phyloP scores from a whole-genome alignment of 2,113 vertebrate species.

The Larimichthys crocea region DNA sequence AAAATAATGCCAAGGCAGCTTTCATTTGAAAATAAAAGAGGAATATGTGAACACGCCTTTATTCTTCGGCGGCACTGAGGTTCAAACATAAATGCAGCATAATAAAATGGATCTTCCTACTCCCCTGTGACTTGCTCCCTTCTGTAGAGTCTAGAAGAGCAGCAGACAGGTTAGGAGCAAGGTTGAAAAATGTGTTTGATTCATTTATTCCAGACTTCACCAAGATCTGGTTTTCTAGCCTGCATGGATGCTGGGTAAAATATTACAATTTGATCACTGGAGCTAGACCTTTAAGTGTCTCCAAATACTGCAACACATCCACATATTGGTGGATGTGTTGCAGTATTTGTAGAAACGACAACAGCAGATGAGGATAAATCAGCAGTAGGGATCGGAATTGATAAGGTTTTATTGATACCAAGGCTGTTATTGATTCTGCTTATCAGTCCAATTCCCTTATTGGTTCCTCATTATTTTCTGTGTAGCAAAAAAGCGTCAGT shows the following conservation, averaged over 20 bases:
- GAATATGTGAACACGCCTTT: not conserved
- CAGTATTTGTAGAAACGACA: not conserved
- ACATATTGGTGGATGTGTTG: not conserved
- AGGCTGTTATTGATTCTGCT: no score
- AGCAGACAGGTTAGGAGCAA: constrained; percentile 3
- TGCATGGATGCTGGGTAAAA: not conserved
- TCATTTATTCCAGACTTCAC: not conserved
- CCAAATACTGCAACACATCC: no score
- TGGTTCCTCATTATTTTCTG: no score
- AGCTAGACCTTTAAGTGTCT: not conserved
- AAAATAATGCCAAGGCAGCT: not conserved
- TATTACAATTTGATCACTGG: not conserved
- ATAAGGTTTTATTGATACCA: no score
- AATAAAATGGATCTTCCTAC: constrained; percentile 9
- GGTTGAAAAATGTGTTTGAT: not conserved
- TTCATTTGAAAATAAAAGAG: not conserved
- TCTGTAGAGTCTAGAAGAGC: constrained; percentile 6
- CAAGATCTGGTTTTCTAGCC: not conserved
- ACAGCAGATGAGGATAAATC: not conserved
- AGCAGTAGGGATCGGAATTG: no score
- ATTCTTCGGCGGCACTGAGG: not conserved
- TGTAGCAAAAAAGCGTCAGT: no score
- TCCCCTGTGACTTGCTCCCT: constrained; percentile 3
- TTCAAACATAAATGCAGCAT: constrained; percentile 25
- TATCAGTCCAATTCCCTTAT: no score